Evolutionary conservation across 2,797 vertebrate species (phyloP).

Genomic region (Sebastes diaconus): DNA sequence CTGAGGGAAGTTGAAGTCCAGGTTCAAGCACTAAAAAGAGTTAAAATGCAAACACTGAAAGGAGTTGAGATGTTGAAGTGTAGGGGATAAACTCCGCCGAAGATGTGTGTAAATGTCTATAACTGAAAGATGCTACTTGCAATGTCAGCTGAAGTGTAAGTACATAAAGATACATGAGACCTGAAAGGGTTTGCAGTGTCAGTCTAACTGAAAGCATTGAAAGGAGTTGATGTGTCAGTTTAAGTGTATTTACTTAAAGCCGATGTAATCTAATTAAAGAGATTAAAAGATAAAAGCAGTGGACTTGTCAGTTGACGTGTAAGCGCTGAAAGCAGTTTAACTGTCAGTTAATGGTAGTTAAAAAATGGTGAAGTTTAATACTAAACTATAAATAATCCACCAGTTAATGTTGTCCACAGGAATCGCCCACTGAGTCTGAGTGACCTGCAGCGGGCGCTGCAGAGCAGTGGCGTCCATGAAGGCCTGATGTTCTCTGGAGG

Average conservation of each 20-base stretch:
- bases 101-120: too few species aligned
- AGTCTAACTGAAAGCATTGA: not conserved
- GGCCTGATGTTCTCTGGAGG: conserved; percentile 82
- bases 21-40: not conserved
- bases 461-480: conserved; percentile 83
- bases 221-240: not conserved
- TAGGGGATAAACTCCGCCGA: not conserved
- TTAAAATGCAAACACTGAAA: not conserved
- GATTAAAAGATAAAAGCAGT: not conserved
- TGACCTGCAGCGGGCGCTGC: conserved; percentile 89
- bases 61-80: not conserved
- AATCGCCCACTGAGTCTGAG: conserved; percentile 87
- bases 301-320: not conserved
- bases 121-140: not conserved
- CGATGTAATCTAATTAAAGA: not conserved
- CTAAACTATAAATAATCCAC: not conserved
- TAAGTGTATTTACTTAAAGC: not conserved
- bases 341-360: not conserved
- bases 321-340: not conserved
- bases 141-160: not conserved
- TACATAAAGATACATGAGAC: not conserved
- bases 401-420: conserved; percentile 71
- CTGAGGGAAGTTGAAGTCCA: not conserved
- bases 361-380: not conserved
- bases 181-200: not conserved